phyloP scores from a whole-genome alignment of 2,797 vertebrate genomes.

The Vireo griseus region DNA sequence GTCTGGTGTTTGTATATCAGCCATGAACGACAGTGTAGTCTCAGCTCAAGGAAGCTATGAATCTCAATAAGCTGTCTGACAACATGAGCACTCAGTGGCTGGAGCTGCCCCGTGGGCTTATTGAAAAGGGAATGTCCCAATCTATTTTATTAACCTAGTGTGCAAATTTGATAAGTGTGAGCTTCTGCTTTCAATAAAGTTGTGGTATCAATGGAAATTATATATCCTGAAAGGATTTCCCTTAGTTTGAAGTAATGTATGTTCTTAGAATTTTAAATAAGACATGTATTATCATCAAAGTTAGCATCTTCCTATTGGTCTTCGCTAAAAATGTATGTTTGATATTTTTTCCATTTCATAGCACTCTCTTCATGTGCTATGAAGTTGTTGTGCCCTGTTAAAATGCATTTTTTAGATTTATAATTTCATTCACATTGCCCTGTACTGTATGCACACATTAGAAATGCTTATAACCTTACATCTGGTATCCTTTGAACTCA shows the following conservation, averaged over 20 bases:
- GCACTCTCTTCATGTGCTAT: rapidly evolving
- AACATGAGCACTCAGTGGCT: background rate
- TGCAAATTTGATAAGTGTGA: background rate
- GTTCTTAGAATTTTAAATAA: background rate
- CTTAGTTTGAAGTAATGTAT: background rate
- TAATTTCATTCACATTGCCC: background rate
- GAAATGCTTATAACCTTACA: background rate
- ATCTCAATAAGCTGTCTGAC: background rate
- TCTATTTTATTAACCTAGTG: background rate
- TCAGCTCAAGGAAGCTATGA: background rate
- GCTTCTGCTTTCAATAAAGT: background rate
- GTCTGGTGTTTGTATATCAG: background rate
- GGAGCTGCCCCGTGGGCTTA: background rate
- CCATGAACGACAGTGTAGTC: rapidly evolving
- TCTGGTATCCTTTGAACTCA: background rate
- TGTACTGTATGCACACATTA: background rate
- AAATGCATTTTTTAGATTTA: background rate
- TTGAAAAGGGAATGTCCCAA: background rate
- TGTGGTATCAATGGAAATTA: background rate
- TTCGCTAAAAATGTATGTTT: background rate
- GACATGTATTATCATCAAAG: background rate
- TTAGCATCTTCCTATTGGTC: background rate
- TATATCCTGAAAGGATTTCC: background rate
- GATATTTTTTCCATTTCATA: background rate
- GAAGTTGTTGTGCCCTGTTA: background rate